A percentile compares a stretch with the other conserved stretches of the same genome.
These are phyloP conservation scores for Deroplatys truncata DNA, from an alignment of 2,888 invertebrate species.

Conservation along the genomic window DNA sequence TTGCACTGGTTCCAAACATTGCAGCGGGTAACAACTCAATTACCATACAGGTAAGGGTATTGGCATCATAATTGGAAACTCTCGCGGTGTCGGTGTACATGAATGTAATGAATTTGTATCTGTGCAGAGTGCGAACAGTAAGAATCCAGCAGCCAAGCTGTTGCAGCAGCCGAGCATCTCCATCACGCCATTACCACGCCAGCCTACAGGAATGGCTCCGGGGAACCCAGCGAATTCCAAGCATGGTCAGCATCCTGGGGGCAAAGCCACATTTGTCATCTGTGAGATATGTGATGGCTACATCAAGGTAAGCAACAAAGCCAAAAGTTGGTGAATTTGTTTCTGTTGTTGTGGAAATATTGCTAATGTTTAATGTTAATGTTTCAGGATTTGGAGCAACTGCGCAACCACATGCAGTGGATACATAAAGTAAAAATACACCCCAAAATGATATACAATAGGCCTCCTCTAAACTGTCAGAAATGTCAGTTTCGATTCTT, in stretches of 20 bases:
- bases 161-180: slow-evolving; percentile 83
- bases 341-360: background rate
- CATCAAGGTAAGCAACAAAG: slow-evolving; percentile 59
- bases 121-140: slow-evolving; percentile 29
- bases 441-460: slow-evolving; percentile 92
- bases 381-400: slow-evolving; percentile 74
- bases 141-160: slow-evolving; percentile 43
- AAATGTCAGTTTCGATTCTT: slow-evolving; percentile 96
- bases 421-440: slow-evolving; percentile 96
- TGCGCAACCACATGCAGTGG: slow-evolving; percentile 96
- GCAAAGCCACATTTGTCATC: slow-evolving; percentile 82
- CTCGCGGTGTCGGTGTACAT: too few relatives aligned
- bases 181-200: slow-evolving; percentile 81
- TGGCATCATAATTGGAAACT: slow-evolving; percentile 31
- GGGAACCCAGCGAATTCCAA: slow-evolving; percentile 41
- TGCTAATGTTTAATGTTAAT: background rate
- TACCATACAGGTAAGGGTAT: slow-evolving; percentile 45
- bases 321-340: background rate
- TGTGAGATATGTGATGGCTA: slow-evolving; percentile 97
- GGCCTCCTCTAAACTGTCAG: slow-evolving; percentile 92
- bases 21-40: slow-evolving; percentile 44
- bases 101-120: background rate
- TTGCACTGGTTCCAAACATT: slow-evolving; percentile 53
- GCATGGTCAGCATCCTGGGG: slow-evolving; percentile 42
- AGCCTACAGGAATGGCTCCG: slow-evolving; percentile 46